Evolutionary conservation across 2,888 invertebrate genomes (phyloP), one percentile per base, ranked within the genome.

Genomic region (Hyalella azteca): DNA sequence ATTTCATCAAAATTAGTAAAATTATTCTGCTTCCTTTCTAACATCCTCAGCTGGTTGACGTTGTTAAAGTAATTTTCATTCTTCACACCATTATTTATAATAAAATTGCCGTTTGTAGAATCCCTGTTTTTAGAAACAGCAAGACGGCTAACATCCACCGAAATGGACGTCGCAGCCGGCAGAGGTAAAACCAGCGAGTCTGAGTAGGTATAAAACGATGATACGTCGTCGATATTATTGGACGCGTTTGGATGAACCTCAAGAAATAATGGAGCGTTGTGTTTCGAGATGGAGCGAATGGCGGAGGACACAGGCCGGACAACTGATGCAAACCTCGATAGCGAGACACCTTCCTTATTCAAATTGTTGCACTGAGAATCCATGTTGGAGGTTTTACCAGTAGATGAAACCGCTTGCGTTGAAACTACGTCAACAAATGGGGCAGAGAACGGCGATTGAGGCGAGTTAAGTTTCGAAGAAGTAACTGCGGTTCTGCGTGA

Each of bases 201-300:
- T 15, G 66, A 32, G 66, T 66, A 66, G 15, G 19, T 66, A 15
- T 66, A 66, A 66, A 66, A 66, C 3, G 66, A 66, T 36, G 66
- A n/a, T n/a, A 66, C 36, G 32, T 66, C 66, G 0, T 32, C 66
- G 3, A 15, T 19, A 36, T 36, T 66, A 32, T n/a, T 66, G 19
- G 36, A 36, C 7, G 29, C 15, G 19, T n/a, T n/a, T 19, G 19
- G 36, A 19, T 2, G 66, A n/a, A 22, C 19, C 19, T 66, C 36
- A 36, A 15, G 36, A 19, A 36, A 19, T 5, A 36, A 36, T 13
- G 66, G 19, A 0, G 29, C 7, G 19, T 66, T 22, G 1, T 32
- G 19, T 39, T 36, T 22, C 5, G 66, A 36, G 26, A 66, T 66
- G 13, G 66, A 66, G 13, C 66, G 66, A 36, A 66, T 66, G 22